Evolutionary conservation across 2,888 invertebrate species (phyloP).

Genomic region (Mesorhabditis sp.): DNA sequence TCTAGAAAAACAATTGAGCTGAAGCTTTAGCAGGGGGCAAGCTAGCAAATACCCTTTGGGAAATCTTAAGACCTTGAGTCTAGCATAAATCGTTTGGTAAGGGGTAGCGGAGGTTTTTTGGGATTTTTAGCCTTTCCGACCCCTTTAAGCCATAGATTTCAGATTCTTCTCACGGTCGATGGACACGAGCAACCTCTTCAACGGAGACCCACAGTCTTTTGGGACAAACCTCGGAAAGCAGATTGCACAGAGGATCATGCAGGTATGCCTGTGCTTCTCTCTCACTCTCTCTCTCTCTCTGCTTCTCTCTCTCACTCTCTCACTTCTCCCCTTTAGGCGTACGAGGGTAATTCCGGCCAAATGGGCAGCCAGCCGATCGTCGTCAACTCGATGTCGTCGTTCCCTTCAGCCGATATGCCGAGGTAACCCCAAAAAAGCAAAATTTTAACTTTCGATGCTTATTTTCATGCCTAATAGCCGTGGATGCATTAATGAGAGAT

Average conservation of each 20-base stretch:
- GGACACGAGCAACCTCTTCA: neutral
- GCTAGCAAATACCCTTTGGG: too few relatives aligned
- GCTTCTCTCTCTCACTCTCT: neutral
- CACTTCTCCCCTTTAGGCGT: neutral
- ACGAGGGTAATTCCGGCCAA: neutral
- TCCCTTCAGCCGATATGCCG: neutral
- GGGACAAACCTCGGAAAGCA: conserved; percentile 1
- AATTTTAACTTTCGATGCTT: too few relatives aligned
- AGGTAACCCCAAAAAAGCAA: too few relatives aligned
- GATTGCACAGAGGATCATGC: neutral
- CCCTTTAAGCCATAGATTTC: neutral
- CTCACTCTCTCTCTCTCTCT: neutral
- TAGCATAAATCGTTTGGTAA: too few relatives aligned
- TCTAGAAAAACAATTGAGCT: too few relatives aligned
- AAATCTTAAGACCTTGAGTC: too few relatives aligned
- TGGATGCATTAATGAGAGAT: too few relatives aligned
- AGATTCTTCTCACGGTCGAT: neutral
- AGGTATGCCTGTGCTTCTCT: neutral
- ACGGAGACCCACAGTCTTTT: conserved; percentile 2
- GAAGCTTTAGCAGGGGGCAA: too few relatives aligned
- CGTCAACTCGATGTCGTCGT: conserved; percentile 1
- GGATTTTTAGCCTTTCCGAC: too few relatives aligned
- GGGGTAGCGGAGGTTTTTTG: too few relatives aligned
- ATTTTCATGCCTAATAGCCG: too few relatives aligned
- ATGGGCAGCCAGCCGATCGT: conserved; percentile 6